Conservation (phyloP, 1,140 invertebrate species). For the Diorhabda carinulata region DNA sequence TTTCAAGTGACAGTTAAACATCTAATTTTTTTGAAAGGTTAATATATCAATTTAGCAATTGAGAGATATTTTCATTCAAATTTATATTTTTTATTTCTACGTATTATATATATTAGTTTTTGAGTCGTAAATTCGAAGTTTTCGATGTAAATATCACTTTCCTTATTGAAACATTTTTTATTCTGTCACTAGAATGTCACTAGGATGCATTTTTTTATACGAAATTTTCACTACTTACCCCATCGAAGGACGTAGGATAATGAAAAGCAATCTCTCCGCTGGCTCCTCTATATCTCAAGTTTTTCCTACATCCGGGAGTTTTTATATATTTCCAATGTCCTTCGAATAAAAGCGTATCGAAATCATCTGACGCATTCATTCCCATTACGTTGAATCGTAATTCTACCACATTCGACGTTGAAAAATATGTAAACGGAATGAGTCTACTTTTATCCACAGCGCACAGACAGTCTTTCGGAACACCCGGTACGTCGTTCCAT, state of each 20-base stretch:
- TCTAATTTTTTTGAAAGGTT: too few species aligned
- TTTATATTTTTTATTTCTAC: too few species aligned
- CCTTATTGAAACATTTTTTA: too few species aligned
- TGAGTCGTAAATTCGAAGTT: too few species aligned
- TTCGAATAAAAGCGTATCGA: slow-evolving; percentile 77
- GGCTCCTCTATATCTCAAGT: slow-evolving; percentile 64
- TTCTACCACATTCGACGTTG: slow-evolving; percentile 70
- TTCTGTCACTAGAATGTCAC: too few species aligned
- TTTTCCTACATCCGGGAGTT: slow-evolving; percentile 61
- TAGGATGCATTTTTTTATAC: too few species aligned
- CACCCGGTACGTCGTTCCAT: slow-evolving; percentile 61
- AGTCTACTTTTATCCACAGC: slow-evolving; percentile 52
- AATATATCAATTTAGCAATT: too few species aligned
- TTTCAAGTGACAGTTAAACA: too few species aligned
- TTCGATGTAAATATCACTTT: too few species aligned
- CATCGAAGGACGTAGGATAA: slow-evolving; percentile 56
- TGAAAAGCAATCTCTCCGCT: slow-evolving; percentile 70
- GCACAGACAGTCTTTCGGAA: slow-evolving; percentile 70
- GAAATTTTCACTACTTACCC: slow-evolving; percentile 52
- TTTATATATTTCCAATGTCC: slow-evolving; percentile 78
- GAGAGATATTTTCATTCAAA: too few species aligned
- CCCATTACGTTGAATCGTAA: slow-evolving; percentile 75
- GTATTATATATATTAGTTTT: too few species aligned
- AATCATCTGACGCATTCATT: slow-evolving; percentile 82
- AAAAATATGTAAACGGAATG: slow-evolving; percentile 71